Evolutionary conservation across 2,888 invertebrate species (phyloP).

Genomic region (Helicoverpa assulta): DNA sequence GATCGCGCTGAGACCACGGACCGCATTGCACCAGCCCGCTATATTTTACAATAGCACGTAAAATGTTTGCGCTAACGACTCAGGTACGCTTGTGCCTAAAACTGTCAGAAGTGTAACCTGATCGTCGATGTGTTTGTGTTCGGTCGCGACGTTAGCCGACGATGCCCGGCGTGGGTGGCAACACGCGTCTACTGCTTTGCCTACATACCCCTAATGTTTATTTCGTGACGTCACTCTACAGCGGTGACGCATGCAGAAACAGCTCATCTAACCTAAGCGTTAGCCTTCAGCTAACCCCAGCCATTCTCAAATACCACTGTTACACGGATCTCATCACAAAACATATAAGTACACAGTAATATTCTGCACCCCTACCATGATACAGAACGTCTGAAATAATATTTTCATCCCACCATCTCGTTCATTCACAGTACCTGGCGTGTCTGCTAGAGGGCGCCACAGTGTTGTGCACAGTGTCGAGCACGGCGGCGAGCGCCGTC

Average conservation of each 20-base stretch:
- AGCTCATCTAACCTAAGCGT: no score
- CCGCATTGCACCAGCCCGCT: conserved; percentile 10
- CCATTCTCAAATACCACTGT: background rate
- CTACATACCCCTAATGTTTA: background rate
- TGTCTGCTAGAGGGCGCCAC: no score
- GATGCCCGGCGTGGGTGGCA: conserved; percentile 13
- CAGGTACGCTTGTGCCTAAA: conserved; percentile 35
- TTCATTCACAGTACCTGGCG: no score
- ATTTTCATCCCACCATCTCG: no score
- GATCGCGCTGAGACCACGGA: conserved; percentile 16
- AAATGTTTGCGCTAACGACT: conserved; percentile 29
- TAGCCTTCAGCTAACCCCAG: background rate
- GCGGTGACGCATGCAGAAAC: no score
- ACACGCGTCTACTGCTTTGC: background rate
- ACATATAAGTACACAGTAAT: no score
- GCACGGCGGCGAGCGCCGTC: no score
- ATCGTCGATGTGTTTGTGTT: conserved; percentile 25
- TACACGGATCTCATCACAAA: no score
- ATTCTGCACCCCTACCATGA: no score
- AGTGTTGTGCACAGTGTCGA: no score
- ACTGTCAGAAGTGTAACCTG: conserved; percentile 38
- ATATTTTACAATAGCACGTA: conserved; percentile 36
- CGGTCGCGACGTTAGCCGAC: background rate
- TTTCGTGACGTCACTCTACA: background rate
- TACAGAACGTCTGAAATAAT: no score